Percentiles rank a stretch among this genome's conserved stretches.
These are phyloP conservation scores for Gobiocypris rarus DNA, from an alignment of 2,113 vertebrate genomes.

Conservation along the genomic window DNA sequence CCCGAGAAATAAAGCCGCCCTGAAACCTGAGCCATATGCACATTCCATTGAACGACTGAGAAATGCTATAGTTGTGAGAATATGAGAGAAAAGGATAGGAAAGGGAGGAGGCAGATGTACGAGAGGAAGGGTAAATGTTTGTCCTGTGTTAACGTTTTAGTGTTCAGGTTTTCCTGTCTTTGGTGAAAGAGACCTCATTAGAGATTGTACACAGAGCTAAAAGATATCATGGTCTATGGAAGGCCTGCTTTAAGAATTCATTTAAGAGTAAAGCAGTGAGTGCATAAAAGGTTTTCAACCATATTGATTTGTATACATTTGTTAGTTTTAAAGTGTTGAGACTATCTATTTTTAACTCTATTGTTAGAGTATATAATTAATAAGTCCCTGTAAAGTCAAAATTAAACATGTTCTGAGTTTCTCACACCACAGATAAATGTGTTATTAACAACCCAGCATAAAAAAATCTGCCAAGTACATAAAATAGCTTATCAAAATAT, in stretches of 20 bases:
- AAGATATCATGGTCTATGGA: not conserved
- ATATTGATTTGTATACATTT: not conserved
- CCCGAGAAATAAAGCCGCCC: conserved; percentile 30
- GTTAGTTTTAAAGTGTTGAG: not conserved
- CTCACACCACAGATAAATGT: no score
- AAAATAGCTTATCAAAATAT: no score
- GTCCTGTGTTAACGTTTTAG: conserved; percentile 12
- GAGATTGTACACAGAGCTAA: not conserved
- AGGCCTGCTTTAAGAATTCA: not conserved
- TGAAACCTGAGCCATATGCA: conserved; percentile 64
- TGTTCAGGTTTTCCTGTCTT: not conserved
- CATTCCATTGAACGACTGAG: conserved; percentile 4
- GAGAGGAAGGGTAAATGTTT: not conserved
- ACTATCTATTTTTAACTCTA: not conserved
- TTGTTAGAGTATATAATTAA: not conserved
- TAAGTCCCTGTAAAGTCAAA: no score
- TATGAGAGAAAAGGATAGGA: not conserved
- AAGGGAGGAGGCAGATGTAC: not conserved
- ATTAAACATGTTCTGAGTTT: no score
- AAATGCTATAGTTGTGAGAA: not conserved
- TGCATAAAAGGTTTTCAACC: not conserved
- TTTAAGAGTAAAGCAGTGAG: not conserved
- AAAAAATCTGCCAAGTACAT: no score
- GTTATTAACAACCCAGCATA: no score
- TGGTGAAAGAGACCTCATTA: not conserved